Conservation (phyloP, 1,140 invertebrate genomes). For the Cydia pomonella region DNA sequence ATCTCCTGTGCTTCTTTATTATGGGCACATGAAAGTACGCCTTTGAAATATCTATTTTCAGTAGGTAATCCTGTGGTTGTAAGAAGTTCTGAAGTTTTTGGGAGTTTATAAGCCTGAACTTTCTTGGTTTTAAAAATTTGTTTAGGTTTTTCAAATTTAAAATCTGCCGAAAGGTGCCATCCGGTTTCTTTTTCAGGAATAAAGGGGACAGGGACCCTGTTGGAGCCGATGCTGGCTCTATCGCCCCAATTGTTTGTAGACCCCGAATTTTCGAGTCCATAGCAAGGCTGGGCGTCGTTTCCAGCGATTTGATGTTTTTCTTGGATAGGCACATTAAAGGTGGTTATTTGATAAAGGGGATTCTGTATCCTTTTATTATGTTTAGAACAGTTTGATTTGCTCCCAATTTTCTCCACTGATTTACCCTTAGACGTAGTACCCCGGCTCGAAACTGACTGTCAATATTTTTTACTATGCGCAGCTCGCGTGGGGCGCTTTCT, state of each 20-base stretch:
- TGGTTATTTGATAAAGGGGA: conserved; percentile 33
- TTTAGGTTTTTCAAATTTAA: conserved; percentile 46
- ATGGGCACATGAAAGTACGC: conserved; percentile 45
- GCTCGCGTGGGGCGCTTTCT: background rate
- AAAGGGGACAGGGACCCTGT: conserved; percentile 47
- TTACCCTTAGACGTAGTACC: background rate
- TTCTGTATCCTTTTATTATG: conserved; percentile 35
- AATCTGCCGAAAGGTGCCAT: conserved; percentile 41
- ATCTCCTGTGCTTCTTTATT: conserved; percentile 41
- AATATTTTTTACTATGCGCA: conserved; percentile 8
- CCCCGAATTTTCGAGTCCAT: conserved; percentile 26
- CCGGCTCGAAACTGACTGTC: conserved; percentile 34
- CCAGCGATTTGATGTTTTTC: background rate
- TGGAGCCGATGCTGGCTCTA: background rate
- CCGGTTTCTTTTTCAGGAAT: conserved; percentile 44
- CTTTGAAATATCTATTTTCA: conserved; percentile 39
- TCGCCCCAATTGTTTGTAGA: conserved; percentile 8
- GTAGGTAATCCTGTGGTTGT: conserved; percentile 34
- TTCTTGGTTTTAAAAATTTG: conserved; percentile 37
- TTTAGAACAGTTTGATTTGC: conserved; percentile 19
- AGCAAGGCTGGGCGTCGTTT: background rate
- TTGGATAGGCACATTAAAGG: background rate
- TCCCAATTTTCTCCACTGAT: conserved; percentile 9
- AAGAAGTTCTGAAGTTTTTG: conserved; percentile 35
- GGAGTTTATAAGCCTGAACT: conserved; percentile 43